Percentiles rank a stretch among this genome's conserved stretches.
These are phyloP conservation scores for Seira ritae DNA, from an alignment of 2,888 invertebrate species.

Conservation along the genomic window DNA sequence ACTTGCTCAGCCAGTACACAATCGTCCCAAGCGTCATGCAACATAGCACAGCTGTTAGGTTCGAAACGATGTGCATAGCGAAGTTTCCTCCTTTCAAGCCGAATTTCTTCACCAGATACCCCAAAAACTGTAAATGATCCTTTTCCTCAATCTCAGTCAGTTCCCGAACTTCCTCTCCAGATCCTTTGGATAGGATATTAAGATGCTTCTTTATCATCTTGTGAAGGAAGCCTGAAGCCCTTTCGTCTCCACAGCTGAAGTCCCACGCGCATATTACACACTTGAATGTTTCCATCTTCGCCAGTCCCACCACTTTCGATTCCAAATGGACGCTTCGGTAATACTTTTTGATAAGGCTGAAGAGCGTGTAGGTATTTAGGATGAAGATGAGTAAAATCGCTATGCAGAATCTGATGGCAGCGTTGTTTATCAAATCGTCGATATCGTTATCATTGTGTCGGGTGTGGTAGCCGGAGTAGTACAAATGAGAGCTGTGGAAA, in stretches of 20 bases:
- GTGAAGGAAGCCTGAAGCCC: conserved; percentile 39
- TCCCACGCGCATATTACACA: conserved; percentile 57
- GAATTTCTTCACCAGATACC: not conserved
- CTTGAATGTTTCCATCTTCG: conserved; percentile 39
- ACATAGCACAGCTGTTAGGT: not conserved
- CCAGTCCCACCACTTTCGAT: conserved; percentile 37
- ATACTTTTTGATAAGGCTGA: conserved; percentile 34
- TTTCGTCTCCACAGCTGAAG: conserved; percentile 41
- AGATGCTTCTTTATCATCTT: conserved; percentile 29
- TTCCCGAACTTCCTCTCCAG: too few species aligned
- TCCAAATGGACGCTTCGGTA: conserved; percentile 38
- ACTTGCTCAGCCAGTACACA: conserved; percentile 17
- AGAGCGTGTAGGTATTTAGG: conserved; percentile 35
- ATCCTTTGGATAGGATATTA: not conserved
- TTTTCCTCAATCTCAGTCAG: conserved; percentile 21
- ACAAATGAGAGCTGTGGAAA: conserved; percentile 34
- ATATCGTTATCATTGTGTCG: not conserved
- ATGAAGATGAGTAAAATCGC: conserved; percentile 36
- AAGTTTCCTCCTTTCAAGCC: conserved; percentile 34
- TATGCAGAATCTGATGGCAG: conserved; percentile 45
- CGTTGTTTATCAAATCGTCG: not conserved
- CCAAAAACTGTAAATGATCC: not conserved
- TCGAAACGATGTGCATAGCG: conserved; percentile 34
- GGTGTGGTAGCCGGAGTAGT: conserved; percentile 43
- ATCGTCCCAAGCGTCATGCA: not conserved